A percentile compares a stretch with the other conserved stretches of the same genome.
These are phyloP conservation scores for Microtus richardsoni DNA, from an alignment of 2,113 vertebrate species.

Conservation along the genomic window DNA sequence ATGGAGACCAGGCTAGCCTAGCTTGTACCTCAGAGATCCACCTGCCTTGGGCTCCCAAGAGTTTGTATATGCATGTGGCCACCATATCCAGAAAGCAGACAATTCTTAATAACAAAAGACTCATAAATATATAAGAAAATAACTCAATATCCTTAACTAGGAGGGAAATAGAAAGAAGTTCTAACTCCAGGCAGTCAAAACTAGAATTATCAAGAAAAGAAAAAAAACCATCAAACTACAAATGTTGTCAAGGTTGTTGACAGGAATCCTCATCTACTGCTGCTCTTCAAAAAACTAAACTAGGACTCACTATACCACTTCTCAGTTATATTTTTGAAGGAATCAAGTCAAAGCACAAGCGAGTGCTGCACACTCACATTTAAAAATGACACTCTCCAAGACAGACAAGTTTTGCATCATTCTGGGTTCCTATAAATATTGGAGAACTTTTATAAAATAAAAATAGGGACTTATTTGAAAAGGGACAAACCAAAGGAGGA, in stretches of 20 bases:
- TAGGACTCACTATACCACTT: background rate
- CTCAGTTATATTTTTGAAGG: background rate
- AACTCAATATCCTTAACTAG: background rate
- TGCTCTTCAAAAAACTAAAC: background rate
- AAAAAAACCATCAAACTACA: background rate
- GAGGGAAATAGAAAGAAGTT: background rate
- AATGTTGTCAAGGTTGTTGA: background rate
- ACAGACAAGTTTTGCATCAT: background rate
- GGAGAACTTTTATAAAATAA: background rate
- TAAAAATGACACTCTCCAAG: background rate
- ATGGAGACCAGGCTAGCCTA: background rate
- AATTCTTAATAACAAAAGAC: background rate
- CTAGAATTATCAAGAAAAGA: background rate
- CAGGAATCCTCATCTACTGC: background rate
- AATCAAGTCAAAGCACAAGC: background rate
- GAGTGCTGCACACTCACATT: background rate
- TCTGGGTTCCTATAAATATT: background rate
- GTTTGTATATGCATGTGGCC: background rate
- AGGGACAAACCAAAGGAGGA: background rate
- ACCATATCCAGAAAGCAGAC: background rate
- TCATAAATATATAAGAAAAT: background rate
- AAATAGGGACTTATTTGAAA: background rate
- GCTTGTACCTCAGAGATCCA: background rate
- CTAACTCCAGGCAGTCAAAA: background rate
- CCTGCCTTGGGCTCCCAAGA: background rate